Base-by-base conservation (phyloP, 23 tunicate species). In the Halocynthia roretzi region DNA sequence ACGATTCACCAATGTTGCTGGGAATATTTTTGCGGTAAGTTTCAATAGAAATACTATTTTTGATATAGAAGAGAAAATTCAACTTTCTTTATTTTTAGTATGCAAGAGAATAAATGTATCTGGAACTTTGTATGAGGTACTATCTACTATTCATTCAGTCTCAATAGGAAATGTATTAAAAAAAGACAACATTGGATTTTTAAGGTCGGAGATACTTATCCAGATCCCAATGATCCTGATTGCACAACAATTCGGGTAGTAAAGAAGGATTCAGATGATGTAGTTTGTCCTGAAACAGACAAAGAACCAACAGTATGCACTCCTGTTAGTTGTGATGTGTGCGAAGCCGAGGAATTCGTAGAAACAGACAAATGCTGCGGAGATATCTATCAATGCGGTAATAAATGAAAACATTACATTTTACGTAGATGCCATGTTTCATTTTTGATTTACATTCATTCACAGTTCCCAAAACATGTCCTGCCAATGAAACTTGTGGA, bases 221-320 rank as follows among this genome's bases (percentile, higher is more conserved):
- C 60, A 9, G 62, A 75, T 60, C 80, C 80, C 12, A 52, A 55
- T 12, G 60, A 75, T 56, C 80, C 80, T 50, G 49, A 75, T 7
- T 78, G 82, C 82, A 61, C 50, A 52, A 49, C 7, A 63, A 67
- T 78, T 8, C 50, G 44, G 10, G n/a, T 78, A 17, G 58, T 52
- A 10, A 11, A 21, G 70, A 55, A 52, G 0, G 58, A 78, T 61
- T 40, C 40, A 20, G n/a, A 71, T 15, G n/a, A n/a, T 20, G 49
- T n/a, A 52, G 57, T 50, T 20, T 78, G 82, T 78, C 82, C 82
- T 50, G 82, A 78, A 20, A 54, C 82, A 10, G 82, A 2, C 19
- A 52, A 66, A 20, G 70, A 19, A 17, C 22, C 53, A 52, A 78
- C 44, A n/a, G 48, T 51, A 10, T 65, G 70, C 48, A 72, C 64